These are phyloP conservation scores for Eucera pruinosa DNA, from an alignment of 2,888 invertebrate genomes.

Conservation along the genomic window DNA sequence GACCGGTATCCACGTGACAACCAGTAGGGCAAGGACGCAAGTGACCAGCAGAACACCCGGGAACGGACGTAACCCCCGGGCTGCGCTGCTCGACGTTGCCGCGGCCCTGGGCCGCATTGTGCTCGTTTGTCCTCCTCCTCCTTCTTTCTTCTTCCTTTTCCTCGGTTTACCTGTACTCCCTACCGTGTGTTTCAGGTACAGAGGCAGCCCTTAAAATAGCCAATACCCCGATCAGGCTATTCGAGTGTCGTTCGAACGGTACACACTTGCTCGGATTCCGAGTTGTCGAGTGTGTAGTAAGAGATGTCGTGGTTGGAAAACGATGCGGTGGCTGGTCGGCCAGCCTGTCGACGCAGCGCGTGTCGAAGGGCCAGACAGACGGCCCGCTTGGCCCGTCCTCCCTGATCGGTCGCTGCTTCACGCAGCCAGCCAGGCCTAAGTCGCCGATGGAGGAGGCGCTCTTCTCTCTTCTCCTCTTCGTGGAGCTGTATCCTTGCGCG, in stretches of 20 bases:
- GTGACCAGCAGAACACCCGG: conserved; percentile 60
- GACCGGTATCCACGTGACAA: conserved; percentile 68
- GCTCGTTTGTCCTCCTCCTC: conserved; percentile 54
- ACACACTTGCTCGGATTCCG: conserved; percentile 13
- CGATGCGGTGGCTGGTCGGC: conserved; percentile 60
- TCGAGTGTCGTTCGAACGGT: conserved; percentile 1
- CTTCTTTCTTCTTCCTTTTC: neutral
- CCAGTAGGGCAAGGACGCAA: conserved; percentile 72
- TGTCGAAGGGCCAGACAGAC: conserved; percentile 72
- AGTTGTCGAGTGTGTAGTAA: conserved; percentile 20
- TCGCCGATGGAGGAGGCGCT: conserved; percentile 64
- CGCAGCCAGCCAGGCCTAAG: conserved; percentile 57
- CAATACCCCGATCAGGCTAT: conserved; percentile 2
- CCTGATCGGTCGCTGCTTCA: conserved; percentile 64
- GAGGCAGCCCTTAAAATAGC: conserved; percentile 28
- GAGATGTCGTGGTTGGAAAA: conserved; percentile 35
- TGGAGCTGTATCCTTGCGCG: conserved; percentile 74
- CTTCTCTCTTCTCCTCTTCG: conserved; percentile 58
- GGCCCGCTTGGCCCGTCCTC: conserved; percentile 70
- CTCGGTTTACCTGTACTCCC: conserved; percentile 29
- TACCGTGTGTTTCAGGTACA: neutral
- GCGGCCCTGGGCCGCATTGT: conserved; percentile 73
- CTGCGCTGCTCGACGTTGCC: conserved; percentile 53
- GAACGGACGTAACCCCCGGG: conserved; percentile 48
- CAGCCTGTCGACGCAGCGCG: conserved; percentile 69